phyloP scores from a whole-genome alignment of 2,888 invertebrate genomes.

The Cactoblastis cactorum region DNA sequence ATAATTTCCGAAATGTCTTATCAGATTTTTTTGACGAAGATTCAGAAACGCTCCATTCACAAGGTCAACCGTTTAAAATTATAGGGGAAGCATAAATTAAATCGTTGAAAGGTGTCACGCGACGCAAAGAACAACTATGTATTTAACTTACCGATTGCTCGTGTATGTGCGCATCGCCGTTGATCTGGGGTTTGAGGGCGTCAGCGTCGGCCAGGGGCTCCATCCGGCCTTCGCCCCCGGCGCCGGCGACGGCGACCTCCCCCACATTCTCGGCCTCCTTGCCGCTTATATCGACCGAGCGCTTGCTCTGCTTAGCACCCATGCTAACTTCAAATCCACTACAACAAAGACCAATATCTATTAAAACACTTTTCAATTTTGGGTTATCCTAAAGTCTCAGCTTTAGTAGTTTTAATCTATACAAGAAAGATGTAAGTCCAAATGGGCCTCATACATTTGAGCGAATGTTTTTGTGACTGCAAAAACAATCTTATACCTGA shows the following conservation, averaged over 20 bases:
- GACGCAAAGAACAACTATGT: background rate
- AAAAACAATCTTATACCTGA: too few species aligned
- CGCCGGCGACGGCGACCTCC: conserved; percentile 79
- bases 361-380: background rate
- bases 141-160: conserved; percentile 73
- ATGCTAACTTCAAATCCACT: conserved; percentile 72
- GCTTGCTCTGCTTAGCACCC: conserved; percentile 93
- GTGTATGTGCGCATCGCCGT: conserved; percentile 83
- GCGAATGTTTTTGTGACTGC: too few species aligned
- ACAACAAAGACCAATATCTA: conserved; percentile 6
- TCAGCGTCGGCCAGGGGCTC: conserved; percentile 88
- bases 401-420: too few species aligned
- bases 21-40: too few species aligned
- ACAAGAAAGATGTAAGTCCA: too few species aligned
- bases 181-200: conserved; percentile 85
- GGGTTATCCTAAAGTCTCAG: too few species aligned
- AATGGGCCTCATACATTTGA: too few species aligned
- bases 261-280: conserved; percentile 82
- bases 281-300: conserved; percentile 91
- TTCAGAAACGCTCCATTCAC: too few species aligned
- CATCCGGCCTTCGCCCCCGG: conserved; percentile 83
- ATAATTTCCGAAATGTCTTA: too few species aligned
- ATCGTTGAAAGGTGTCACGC: background rate
- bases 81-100: background rate
- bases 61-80: background rate